phyloP scores from a whole-genome alignment of 2,113 vertebrate genomes.

The Aldabrachelys gigantea region DNA sequence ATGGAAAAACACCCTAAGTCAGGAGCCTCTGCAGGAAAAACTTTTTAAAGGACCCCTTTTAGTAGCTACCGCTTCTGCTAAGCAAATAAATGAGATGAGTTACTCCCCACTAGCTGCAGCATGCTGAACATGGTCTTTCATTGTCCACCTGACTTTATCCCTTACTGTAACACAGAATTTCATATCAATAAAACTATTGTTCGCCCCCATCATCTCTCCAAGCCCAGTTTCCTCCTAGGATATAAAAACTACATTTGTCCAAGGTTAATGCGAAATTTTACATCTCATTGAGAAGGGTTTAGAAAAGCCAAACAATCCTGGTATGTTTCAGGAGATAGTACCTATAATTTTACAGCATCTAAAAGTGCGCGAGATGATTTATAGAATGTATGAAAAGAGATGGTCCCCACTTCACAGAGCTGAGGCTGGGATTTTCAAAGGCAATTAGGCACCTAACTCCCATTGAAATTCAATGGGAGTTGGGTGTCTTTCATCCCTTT shows the following conservation, averaged over 20 bases:
- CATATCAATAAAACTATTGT: neutral
- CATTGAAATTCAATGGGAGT: neutral
- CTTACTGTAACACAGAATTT: neutral
- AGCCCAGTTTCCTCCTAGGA: neutral
- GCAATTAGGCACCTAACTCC: neutral
- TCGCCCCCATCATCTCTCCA: neutral
- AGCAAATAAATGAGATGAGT: neutral
- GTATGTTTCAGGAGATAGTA: neutral
- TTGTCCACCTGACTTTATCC: neutral
- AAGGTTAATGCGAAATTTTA: neutral
- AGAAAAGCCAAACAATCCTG: neutral
- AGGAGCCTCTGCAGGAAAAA: neutral
- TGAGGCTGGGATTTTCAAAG: neutral
- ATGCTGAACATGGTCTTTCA: neutral
- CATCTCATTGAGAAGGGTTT: conserved; percentile 1
- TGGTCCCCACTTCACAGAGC: neutral
- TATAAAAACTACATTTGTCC: neutral
- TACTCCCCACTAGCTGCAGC: neutral
- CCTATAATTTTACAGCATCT: neutral
- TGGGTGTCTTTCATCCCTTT: neutral
- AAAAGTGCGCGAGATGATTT: neutral
- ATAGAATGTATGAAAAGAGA: conserved; percentile 25
- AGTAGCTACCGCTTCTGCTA: neutral
- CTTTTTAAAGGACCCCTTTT: fast-evolving
- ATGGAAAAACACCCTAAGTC: fast-evolving